A percentile compares a stretch with the other conserved stretches of the same genome.
phyloP scores from a whole-genome alignment of 2,113 vertebrate species.

The Grus americana region DNA sequence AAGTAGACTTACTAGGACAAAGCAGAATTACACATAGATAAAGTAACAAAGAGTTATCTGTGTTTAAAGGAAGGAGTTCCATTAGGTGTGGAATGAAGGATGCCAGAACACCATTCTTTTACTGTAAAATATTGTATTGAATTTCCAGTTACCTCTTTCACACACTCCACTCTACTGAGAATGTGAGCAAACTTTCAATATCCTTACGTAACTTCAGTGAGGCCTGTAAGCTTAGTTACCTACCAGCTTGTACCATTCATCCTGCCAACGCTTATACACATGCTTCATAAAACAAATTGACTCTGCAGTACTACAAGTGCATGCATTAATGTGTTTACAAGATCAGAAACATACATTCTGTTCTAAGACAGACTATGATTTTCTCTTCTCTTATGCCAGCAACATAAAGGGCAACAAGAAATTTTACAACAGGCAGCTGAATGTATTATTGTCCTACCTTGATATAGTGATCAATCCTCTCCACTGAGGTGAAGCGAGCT shows the following conservation, averaged over 20 bases:
- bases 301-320: not conserved
- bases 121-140: not conserved
- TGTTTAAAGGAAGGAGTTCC: not conserved
- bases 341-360: not conserved
- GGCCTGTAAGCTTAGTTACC: not conserved
- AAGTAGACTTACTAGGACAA: not conserved
- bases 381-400: not conserved
- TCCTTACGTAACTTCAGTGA: not conserved
- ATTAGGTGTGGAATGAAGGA: not conserved
- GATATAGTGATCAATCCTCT: conserved; percentile 92
- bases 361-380: not conserved
- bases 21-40: not conserved
- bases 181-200: not conserved
- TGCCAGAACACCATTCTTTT: not conserved
- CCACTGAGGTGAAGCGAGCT: conserved; percentile 93
- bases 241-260: not conserved
- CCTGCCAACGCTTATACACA: not conserved
- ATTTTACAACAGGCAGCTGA: not conserved
- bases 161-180: not conserved
- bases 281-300: not conserved
- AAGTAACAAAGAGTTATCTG: not conserved
- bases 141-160: not conserved
- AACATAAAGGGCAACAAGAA: not conserved
- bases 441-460: conserved; percentile 74
- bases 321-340: not conserved